Percentiles rank a stretch among this genome's conserved stretches.
Conservation (phyloP, 2,888 invertebrate genomes). For the Epirrita christyi region DNA sequence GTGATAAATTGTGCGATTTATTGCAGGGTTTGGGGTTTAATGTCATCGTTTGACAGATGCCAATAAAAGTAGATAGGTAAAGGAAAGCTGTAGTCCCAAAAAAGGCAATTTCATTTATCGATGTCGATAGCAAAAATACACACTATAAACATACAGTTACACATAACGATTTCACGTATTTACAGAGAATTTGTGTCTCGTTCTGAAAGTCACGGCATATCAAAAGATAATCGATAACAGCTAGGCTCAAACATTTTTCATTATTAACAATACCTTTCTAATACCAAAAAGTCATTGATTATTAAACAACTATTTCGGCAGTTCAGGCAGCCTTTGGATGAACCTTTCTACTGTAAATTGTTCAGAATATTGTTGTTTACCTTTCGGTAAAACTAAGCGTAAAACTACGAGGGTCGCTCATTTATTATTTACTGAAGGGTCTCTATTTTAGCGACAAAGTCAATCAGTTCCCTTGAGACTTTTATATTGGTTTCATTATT, state of each 20-base stretch:
- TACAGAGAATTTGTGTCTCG: no score
- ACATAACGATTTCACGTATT: no score
- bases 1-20: slow-evolving; percentile 23
- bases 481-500: slow-evolving; percentile 27
- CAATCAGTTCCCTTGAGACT: slow-evolving; percentile 33
- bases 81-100: slow-evolving; percentile 1
- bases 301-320: no score
- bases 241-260: no score
- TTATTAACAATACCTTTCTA: no score
- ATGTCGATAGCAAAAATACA: slow-evolving; percentile 6
- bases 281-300: no score
- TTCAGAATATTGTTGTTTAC: slow-evolving; percentile 3
- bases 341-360: background rate
- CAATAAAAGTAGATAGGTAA: slow-evolving; percentile 13
- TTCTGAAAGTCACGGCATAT: no score
- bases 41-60: slow-evolving; percentile 14
- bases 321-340: no score
- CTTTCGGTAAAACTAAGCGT: slow-evolving; percentile 5
- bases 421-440: slow-evolving; percentile 47
- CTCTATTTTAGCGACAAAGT: slow-evolving; percentile 40
- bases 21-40: slow-evolving; percentile 8
- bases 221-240: no score
- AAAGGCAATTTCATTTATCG: slow-evolving; percentile 12
- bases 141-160: no score
- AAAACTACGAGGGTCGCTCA: slow-evolving; percentile 28